Evolutionary conservation across 2,888 invertebrate genomes (phyloP).

Genomic region (Meloe dianella): DNA sequence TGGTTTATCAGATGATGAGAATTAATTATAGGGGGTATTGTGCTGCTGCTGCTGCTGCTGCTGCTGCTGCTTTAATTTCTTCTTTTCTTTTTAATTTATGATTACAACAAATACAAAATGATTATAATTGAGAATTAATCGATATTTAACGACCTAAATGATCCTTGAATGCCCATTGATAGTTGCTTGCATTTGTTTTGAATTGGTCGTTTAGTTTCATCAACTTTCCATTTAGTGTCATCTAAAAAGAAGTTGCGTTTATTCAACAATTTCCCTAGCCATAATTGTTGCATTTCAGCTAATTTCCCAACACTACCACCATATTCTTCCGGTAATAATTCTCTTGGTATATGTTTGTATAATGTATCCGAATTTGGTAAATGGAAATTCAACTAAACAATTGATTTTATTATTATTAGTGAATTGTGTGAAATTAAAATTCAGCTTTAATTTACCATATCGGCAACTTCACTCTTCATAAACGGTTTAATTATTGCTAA

Average conservation of each 20-base stretch:
- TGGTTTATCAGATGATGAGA: conserved; percentile 61
- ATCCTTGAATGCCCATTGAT: conserved; percentile 61
- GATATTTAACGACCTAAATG: conserved; percentile 65
- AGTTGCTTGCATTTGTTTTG: conserved; percentile 48
- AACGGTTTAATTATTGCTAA: conserved; percentile 69
- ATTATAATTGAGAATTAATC: conserved; percentile 60
- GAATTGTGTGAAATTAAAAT: no score
- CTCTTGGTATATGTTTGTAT: conserved; percentile 68
- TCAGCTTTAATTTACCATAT: conserved; percentile 68
- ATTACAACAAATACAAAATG: neutral
- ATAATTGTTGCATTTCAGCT: conserved; percentile 66
- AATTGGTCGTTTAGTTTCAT: conserved; percentile 62
- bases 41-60: no score
- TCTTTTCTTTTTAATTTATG: no score
- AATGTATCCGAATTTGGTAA: conserved; percentile 70
- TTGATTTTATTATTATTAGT: no score
- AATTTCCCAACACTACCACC: conserved; percentile 71
- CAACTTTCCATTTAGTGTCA: conserved; percentile 66
- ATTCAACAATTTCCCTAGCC: conserved; percentile 67
- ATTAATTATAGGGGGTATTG: no score
- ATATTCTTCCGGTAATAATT: conserved; percentile 71
- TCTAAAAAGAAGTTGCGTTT: conserved; percentile 64
- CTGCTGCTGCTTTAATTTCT: no score
- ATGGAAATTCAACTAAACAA: conserved; percentile 72
- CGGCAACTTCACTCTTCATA: conserved; percentile 69